Base-by-base conservation (phyloP, 2,888 invertebrate genomes). In the Clistopyga incitator region DNA sequence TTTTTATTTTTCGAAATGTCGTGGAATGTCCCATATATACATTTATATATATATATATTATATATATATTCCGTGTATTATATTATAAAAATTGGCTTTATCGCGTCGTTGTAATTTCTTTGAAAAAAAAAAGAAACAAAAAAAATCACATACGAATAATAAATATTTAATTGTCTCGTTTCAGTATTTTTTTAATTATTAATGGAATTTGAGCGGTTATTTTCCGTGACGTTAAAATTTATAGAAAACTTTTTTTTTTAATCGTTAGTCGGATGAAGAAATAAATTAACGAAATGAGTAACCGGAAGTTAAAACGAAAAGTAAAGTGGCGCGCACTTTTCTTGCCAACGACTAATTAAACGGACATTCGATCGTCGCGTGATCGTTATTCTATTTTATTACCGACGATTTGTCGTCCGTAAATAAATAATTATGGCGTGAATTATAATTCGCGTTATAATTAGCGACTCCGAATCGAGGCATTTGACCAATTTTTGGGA, bases 141-240 rank as follows among this genome's bases (percentile, higher is more conserved):
- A 65, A 70, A 85, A 15, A 85, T 78, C 38, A 52, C 78, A 70
- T 68, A 75, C 68, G 75, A 65, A 56, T 13, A 72, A 81, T 11
- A 82, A 84, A 85, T 89, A 88, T 88, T 89, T 87, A 88, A 86
- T 87, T 82, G 65, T 83, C 83, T 86, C 72, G 78, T 79, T 83
- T 78, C 86, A 86, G 85, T 86, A 86, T 87, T 87, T 88, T 85
- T 80, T 75, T 85, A 84, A 65, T 71, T 61, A 61, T 45, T 56
- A 11, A 70, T 70, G 50, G n/a, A 64, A 47, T 50, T 70, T n/a
- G 47, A 67, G 54, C 47, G 59, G 47, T 64, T 25, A 13, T 70
- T 50, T 23, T 56, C n/a, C 23, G 8, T 72, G 4, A 34, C 3
- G n/a, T 15, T 77, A 67, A 25, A 50, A 38, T 68, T 56, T 20